Base-by-base conservation (phyloP, 2,888 invertebrate genomes). In the Neria commutata region DNA sequence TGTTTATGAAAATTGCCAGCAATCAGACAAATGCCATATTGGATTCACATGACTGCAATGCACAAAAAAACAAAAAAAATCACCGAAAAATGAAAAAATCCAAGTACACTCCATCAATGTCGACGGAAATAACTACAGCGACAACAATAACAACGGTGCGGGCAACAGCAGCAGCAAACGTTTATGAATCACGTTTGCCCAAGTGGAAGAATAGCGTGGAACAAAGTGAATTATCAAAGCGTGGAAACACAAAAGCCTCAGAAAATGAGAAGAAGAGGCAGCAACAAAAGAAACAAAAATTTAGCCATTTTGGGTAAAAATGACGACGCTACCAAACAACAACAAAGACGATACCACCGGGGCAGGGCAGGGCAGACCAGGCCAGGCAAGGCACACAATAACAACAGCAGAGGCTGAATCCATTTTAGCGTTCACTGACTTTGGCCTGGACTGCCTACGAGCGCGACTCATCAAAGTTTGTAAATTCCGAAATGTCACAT, bases 291-390 rank as follows among this genome's bases (percentile, higher is more conserved):
- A 60, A 59, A 62, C 72, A 68, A 75, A 64, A 74, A 72, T 72
- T 66, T 73, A 72, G 75, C 75, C 72, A 74, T 75, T 72, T 72
- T 75, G 74, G 65, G 67, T 68, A 68, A 69, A 66, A 72, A 74
- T 69, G 67, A 69, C 29, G 19, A 63, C 62, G 66, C 11, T 63
- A 65, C 72, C 61, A 72, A 72, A 73, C 63, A 62, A 64, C 51
- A 66, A 60, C 54, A 66, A 62, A 56, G 62, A 56, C 59, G 64
- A 37, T n/a, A 42, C 42, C 42, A 42, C 8, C 8, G 2, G 19
- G 21, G 21, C 21, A n/a, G n/a, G n/a, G n/a, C n/a, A n/a, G n/a
- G n/a, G n/a, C n/a, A n/a, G n/a, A n/a, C n/a, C n/a, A n/a, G n/a
- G n/a, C n/a, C n/a, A n/a, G n/a, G n/a, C n/a, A n/a, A n/a, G 23